Conservation (phyloP, 2,888 invertebrate species). For the Epinotia nisella region DNA sequence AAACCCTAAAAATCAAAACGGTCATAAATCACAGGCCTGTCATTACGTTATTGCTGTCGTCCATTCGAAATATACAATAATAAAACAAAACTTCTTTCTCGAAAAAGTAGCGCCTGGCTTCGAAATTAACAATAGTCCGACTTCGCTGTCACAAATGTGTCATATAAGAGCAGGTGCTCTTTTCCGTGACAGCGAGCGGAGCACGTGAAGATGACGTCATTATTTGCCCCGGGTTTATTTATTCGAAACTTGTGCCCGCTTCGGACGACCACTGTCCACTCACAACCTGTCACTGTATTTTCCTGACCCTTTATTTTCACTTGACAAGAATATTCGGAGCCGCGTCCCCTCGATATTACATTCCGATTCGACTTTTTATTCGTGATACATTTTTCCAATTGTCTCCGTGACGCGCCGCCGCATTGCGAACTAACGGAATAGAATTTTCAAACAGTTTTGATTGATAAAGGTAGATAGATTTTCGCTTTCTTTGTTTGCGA, state of each 20-base stretch:
- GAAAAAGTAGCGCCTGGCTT: conserved; percentile 48
- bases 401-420: conserved; percentile 74
- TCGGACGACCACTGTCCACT: conserved; percentile 80
- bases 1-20: conserved; percentile 30
- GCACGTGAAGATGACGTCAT: conserved; percentile 72
- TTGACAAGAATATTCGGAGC: conserved; percentile 81
- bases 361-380: conserved; percentile 83
- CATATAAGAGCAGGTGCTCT: conserved; percentile 68
- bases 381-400: conserved; percentile 83
- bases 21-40: conserved; percentile 40
- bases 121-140: conserved; percentile 67
- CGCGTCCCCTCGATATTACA: conserved; percentile 80
- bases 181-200: conserved; percentile 62
- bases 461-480: conserved; percentile 84
- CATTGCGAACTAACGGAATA: conserved; percentile 80
- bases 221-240: conserved; percentile 79
- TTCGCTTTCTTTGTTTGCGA: conserved; percentile 83
- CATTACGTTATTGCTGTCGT: conserved; percentile 44
- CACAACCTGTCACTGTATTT: conserved; percentile 81
- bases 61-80: conserved; percentile 45
- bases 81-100: conserved; percentile 50
- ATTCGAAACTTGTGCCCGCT: conserved; percentile 76
- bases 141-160: conserved; percentile 69
- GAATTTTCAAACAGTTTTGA: conserved; percentile 84
- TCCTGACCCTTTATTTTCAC: conserved; percentile 82